Evolutionary conservation across 2,797 vertebrate species (phyloP).

Genomic region (Triplophysa bombifrons): DNA sequence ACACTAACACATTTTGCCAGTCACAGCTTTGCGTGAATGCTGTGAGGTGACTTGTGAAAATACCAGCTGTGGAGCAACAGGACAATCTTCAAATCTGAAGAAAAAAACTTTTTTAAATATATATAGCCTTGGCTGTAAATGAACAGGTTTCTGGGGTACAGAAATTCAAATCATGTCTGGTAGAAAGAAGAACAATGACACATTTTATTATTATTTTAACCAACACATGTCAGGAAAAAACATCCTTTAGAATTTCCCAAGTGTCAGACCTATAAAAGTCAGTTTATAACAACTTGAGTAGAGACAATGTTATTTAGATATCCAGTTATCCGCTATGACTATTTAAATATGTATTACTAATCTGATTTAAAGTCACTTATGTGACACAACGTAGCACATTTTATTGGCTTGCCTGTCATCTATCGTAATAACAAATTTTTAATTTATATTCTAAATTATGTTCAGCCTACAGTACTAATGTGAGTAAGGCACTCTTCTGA

Average conservation of each 20-base stretch:
- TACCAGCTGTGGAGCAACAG: not conserved
- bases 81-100: not conserved
- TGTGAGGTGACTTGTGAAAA: slow-evolving; percentile 10
- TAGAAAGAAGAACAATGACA: slow-evolving; percentile 2
- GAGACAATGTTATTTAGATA: not conserved
- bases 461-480: not conserved
- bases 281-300: not conserved
- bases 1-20: slow-evolving; percentile 22
- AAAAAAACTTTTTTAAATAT: not conserved
- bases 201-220: not conserved
- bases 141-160: not conserved
- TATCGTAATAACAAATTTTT: not conserved
- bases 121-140: not conserved
- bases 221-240: not conserved
- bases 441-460: not conserved
- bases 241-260: slow-evolving; percentile 1
- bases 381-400: not conserved
- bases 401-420: slow-evolving; percentile 2
- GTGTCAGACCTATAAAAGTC: not conserved
- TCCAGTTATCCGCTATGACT: not conserved
- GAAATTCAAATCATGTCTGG: not conserved
- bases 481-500: no score
- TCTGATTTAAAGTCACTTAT: slow-evolving; percentile 14
- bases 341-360: not conserved
- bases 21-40: slow-evolving; percentile 25